These are phyloP conservation scores for Melospiza georgiana DNA, from an alignment of 2,113 vertebrate species.

Conservation along the genomic window DNA sequence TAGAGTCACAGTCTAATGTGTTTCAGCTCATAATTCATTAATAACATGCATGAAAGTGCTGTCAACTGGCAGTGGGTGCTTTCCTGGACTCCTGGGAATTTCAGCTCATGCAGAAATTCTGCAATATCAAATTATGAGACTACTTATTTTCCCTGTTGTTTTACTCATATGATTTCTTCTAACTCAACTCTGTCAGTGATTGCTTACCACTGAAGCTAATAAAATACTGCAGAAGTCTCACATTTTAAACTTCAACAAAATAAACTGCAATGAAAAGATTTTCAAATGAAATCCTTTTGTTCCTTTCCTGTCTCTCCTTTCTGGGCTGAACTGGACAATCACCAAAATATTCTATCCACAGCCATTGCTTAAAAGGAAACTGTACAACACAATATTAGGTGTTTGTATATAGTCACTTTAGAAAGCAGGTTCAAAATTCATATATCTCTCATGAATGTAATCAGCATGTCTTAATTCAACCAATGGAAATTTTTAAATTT, in stretches of 20 bases:
- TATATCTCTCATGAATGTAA: background rate
- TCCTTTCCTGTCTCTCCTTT: background rate
- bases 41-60: background rate
- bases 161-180: background rate
- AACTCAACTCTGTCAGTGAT: background rate
- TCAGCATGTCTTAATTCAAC: background rate
- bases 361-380: background rate
- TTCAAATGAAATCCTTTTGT: background rate
- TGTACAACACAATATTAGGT: fast-evolving
- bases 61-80: background rate
- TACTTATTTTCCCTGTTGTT: background rate
- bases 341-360: background rate
- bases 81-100: background rate
- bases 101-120: background rate
- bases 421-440: background rate
- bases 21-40: background rate
- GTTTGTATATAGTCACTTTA: background rate
- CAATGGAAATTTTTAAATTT: background rate
- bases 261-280: background rate
- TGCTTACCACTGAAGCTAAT: background rate
- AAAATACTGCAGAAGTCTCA: background rate
- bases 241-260: background rate
- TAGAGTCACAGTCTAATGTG: background rate
- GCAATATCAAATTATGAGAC: background rate
- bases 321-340: background rate